Evolutionary conservation across 1,140 invertebrate species (phyloP).

Genomic region (Drosophila biarmipes): DNA sequence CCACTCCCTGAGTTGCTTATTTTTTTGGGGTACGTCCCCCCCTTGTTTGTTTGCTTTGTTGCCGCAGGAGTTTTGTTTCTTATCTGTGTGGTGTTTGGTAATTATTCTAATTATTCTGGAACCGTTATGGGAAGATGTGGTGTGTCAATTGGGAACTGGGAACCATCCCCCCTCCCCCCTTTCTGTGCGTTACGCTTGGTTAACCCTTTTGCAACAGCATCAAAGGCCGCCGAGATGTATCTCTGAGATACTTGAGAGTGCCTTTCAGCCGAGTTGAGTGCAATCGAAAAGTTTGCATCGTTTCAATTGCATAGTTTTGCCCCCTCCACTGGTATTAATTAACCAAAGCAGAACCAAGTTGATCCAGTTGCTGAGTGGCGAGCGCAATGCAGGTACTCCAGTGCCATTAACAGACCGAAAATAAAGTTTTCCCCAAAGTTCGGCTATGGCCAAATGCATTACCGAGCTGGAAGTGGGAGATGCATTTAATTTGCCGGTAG

Average conservation of each 20-base stretch:
- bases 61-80: slow-evolving; percentile 27
- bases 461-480: slow-evolving; percentile 6
- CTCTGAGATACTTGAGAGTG: slow-evolving; percentile 32
- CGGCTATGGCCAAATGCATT: slow-evolving; percentile 53
- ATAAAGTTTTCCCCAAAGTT: slow-evolving; percentile 62
- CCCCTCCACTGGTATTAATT: slow-evolving; percentile 55
- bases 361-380: slow-evolving; percentile 38
- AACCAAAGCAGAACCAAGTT: slow-evolving; percentile 41
- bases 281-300: slow-evolving; percentile 52
- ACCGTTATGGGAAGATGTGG: slow-evolving; percentile 12
- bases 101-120: slow-evolving; percentile 43
- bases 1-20: neutral
- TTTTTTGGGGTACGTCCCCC: slow-evolving; percentile 47
- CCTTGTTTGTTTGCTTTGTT: slow-evolving; percentile 17
- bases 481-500: slow-evolving; percentile 9
- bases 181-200: slow-evolving; percentile 8
- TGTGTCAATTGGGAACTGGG: slow-evolving; percentile 39
- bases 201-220: slow-evolving; percentile 30
- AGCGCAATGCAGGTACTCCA: slow-evolving; percentile 49
- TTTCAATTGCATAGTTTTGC: slow-evolving; percentile 53
- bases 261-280: slow-evolving; percentile 20
- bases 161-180: neutral
- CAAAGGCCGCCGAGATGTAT: slow-evolving; percentile 26
- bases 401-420: slow-evolving; percentile 20
- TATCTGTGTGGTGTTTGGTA: slow-evolving; percentile 33